Base-by-base conservation (phyloP, 2,113 vertebrate species). In the Phocoena sinus region DNA sequence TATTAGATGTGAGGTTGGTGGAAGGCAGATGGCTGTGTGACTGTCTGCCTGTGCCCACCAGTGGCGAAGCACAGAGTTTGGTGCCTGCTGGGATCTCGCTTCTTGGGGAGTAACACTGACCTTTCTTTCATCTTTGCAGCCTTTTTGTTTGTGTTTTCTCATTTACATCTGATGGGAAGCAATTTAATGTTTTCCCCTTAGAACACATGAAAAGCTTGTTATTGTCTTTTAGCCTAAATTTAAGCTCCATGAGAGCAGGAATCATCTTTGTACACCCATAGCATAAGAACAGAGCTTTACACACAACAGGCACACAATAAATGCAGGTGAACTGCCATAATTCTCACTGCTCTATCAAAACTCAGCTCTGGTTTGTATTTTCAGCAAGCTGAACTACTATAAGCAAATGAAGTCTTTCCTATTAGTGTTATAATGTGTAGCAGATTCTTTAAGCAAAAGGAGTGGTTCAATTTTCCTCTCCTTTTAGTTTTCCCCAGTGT, bases 211-310 rank as follows among this genome's bases (percentile, higher is more conserved):
- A 74, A 95, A 67, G n/a, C 5, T 33, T n/a, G 33, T 68, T 41
- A 28, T 6, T 84, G 8, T 82, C 62, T 89, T 70, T 76, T 50
- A 63, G 21, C 20, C 28, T 89, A 95, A 71, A 97, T 47, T 71
- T 84, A 96, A 96, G 65, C 26, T 80, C 15, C 33, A 87, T 73
- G n/a, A 95, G 86, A 89, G 44, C 38, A 89, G 31, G 31, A 94
- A 92, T 81, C 38, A 86, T 44, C 38, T 60, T 73, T 82, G 41
- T 71, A 89, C 77, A 21, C 63, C 28, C 62, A 91, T 3, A 80
- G 47, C 7, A 50, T 41, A 47, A 83, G 31, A 92, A 53, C 6
- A 91, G n/a, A 95, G 68, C 2, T 79, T 92, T 87, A 96, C 28
- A 96, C 25, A 38, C n/a, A 89, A 89, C 9, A 74, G 47, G 33